Conservation (phyloP, 1,140 invertebrate species). For the Pseudomyrmex flavicornis region DNA sequence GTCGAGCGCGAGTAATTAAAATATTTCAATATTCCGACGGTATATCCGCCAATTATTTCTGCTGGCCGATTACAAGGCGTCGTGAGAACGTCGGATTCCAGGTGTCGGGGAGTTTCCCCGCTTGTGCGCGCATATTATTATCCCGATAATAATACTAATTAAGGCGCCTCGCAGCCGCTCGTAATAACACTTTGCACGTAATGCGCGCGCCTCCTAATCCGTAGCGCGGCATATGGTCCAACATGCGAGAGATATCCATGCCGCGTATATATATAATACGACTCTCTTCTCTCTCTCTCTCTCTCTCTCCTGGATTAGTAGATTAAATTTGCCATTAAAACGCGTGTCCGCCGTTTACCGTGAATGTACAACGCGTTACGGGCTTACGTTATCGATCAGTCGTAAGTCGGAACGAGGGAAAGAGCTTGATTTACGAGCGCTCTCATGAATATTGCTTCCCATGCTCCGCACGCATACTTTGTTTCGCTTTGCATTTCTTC, state of each 20-base stretch:
- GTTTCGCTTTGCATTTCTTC: not conserved
- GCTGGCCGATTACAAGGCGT: constrained; percentile 30
- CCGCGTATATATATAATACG: not conserved
- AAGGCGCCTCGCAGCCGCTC: constrained; percentile 63
- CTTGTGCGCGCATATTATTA: constrained; percentile 63
- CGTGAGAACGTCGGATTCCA: constrained; percentile 65
- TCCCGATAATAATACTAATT: constrained; percentile 72
- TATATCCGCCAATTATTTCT: constrained; percentile 52
- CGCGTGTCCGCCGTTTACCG: constrained; percentile 43
- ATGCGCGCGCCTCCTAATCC: constrained; percentile 68
- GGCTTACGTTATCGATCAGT: constrained; percentile 48
- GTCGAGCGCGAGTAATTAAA: constrained; percentile 50
- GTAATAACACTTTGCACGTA: constrained; percentile 70
- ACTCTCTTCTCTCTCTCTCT: constrained; percentile 46
- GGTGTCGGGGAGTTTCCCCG: constrained; percentile 51
- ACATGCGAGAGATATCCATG: constrained; percentile 58
- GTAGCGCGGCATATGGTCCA: constrained; percentile 70
- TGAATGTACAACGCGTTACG: constrained; percentile 27
- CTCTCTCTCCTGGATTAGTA: not conserved
- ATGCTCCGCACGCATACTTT: not conserved
- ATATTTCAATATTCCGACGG: constrained; percentile 34
- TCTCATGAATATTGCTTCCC: constrained; percentile 45
- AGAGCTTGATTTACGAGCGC: constrained; percentile 51
- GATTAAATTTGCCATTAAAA: constrained; percentile 55
- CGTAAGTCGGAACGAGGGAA: constrained; percentile 29